phyloP scores from a whole-genome alignment of 1,140 invertebrate species.

The Cydia strobilella region DNA sequence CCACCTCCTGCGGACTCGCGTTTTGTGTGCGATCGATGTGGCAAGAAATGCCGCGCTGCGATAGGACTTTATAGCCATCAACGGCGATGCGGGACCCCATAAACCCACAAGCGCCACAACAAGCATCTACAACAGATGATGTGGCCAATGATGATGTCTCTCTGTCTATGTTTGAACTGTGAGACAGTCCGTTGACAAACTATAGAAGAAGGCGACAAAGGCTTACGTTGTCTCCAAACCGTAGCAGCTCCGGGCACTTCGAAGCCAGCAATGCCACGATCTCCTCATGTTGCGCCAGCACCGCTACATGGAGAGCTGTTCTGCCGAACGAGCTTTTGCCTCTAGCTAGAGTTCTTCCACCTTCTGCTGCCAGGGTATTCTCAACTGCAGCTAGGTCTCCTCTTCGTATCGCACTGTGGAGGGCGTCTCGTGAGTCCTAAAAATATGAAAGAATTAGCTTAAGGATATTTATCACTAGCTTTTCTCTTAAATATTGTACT shows the following conservation, averaged over 20 bases:
- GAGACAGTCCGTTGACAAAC: too few relatives aligned
- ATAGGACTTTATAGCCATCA: too few relatives aligned
- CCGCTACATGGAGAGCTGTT: constrained; percentile 89
- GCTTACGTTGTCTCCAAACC: constrained; percentile 92
- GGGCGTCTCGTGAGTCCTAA: constrained; percentile 86
- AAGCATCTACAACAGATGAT: too few relatives aligned
- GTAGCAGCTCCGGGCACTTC: constrained; percentile 86
- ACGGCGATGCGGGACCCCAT: too few relatives aligned
- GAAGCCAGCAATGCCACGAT: constrained; percentile 87
- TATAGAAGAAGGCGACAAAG: neutral
- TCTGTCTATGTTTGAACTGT: too few relatives aligned
- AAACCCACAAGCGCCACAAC: too few relatives aligned
- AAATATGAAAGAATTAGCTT: neutral
- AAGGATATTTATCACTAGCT: too few relatives aligned
- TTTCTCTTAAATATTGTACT: too few relatives aligned
- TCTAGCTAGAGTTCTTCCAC: constrained; percentile 84
- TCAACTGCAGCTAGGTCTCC: constrained; percentile 83
- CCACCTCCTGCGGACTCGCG: too few relatives aligned
- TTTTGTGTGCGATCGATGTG: too few relatives aligned
- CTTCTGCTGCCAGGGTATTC: constrained; percentile 81
- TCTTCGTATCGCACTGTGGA: constrained; percentile 87
- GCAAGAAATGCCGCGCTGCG: too few relatives aligned
- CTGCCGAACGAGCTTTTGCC: constrained; percentile 87
- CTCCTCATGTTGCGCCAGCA: constrained; percentile 88
- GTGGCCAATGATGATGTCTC: too few relatives aligned